A percentile compares a stretch with the other conserved stretches of the same genome.
These are phyloP conservation scores for Megaptera novaeangliae DNA, from an alignment of 2,113 vertebrate species.

Conservation along the genomic window DNA sequence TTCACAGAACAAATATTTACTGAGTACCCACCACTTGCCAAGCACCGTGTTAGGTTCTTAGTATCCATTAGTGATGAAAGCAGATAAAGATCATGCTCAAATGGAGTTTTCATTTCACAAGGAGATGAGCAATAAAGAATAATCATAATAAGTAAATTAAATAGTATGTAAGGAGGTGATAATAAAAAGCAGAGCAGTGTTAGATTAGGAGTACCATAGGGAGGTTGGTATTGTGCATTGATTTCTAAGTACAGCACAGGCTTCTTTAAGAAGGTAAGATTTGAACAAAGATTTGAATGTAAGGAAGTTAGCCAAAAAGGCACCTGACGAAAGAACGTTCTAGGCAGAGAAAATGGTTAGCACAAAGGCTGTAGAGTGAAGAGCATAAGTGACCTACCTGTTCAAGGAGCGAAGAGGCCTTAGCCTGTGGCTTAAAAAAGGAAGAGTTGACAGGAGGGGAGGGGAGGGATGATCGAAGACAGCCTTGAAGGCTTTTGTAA, in stretches of 20 bases:
- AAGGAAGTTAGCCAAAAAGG: background rate
- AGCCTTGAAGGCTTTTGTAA: background rate
- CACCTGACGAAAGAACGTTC: background rate
- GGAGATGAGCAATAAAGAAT: background rate
- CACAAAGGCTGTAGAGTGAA: background rate
- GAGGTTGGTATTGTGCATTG: background rate
- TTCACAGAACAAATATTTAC: background rate
- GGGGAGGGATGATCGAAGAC: accelerated
- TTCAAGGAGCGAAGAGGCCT: background rate
- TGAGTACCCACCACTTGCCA: background rate
- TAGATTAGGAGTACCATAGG: background rate
- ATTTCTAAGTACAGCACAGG: background rate
- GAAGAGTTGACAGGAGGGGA: background rate
- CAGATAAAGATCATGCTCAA: background rate
- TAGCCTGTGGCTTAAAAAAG: background rate
- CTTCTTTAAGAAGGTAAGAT: background rate
- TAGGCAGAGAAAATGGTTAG: background rate
- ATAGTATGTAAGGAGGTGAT: background rate
- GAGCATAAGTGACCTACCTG: background rate
- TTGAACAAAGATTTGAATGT: background rate
- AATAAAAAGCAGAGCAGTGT: background rate
- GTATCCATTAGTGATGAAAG: background rate
- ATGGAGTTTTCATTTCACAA: background rate
- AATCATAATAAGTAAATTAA: background rate
- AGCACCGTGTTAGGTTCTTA: background rate